Conservation (phyloP, 1,140 invertebrate species). For the Nautilus pompilius region DNA sequence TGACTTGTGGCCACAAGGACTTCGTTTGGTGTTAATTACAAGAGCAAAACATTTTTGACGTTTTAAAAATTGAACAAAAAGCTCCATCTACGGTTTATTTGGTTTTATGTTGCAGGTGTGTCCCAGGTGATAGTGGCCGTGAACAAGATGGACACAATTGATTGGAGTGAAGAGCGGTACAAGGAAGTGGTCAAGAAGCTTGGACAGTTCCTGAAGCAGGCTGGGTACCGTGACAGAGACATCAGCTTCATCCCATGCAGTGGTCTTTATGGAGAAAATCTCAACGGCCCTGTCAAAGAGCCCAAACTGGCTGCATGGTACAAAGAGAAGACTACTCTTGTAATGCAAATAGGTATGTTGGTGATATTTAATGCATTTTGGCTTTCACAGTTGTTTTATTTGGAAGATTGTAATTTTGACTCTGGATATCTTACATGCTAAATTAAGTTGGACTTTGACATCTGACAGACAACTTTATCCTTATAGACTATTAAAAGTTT, state of each 20-base stretch:
- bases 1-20: no score
- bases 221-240: constrained; percentile 87
- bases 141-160: constrained; percentile 61
- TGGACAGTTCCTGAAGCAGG: constrained; percentile 85
- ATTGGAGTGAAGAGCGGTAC: constrained; percentile 70
- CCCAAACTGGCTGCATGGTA: constrained; percentile 77
- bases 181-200: constrained; percentile 83
- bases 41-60: no score
- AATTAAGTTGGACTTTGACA: no score
- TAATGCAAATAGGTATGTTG: constrained; percentile 74
- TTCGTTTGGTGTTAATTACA: no score
- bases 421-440: no score
- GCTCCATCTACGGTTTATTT: no score
- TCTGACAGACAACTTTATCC: no score
- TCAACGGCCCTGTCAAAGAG: constrained; percentile 70
- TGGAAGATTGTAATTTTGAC: background rate
- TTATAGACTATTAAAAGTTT: no score
- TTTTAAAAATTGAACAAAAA: no score
- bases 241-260: constrained; percentile 93
- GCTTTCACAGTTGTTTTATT: background rate
- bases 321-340: constrained; percentile 69
- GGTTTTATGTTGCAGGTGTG: constrained; percentile 69
- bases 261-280: constrained; percentile 90
- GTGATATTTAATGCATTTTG: no score
- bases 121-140: constrained; percentile 69